Evolutionary conservation across 2,113 vertebrate genomes (phyloP), one percentile per base, ranked within the genome.

Genomic region (Rhea pennata): DNA sequence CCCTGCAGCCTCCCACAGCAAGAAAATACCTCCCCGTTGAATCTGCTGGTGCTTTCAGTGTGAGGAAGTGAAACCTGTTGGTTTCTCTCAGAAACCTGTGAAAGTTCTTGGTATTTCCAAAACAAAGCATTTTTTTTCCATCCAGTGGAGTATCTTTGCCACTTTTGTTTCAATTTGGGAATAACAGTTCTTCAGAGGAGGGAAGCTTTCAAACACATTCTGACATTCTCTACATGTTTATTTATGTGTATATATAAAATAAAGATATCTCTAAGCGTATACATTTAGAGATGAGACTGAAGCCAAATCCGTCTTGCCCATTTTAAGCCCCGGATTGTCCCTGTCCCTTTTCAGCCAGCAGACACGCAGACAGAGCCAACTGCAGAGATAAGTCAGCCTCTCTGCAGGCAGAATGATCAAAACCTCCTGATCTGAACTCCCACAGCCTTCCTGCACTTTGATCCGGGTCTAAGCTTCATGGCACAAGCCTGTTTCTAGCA

Each of bases 341-440:
- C 20, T 75, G 36, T 87, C 59, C 77, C 81, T 85, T 81, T 90
- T 64, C 74, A 77, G 71, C 19, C 9, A 4, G 65, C 90, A 96
- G 95, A n/a, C 74, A 79, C 1, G 2, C 81, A 94, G 58, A 23
- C 74, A 94, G 78, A 83, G 84, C 23, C 78, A 42, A 82, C 95
- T 86, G 67, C 84, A 77, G 67, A 95, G 89, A 93, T 95, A 93
- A 91, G 74, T 40, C 64, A 31, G 44, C 39, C 29, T 56, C 40
- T 40, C 72, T 50, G 14, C 0, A 2, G 33, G 50, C 67, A 48
- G 61, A 21, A 42, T 19, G 59, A 80, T 92, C 67, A 85, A 87
- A 94, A 62, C 73, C 76, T 86, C 59, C 85, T 12, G 65, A 53
- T 27, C n/a, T 78, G 88, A 78, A 48, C 83, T 86, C 67, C 70